Evolutionary conservation across 2,113 vertebrate genomes (phyloP), one percentile per base, ranked within the genome.

Genomic region (Aphyosemion australe): DNA sequence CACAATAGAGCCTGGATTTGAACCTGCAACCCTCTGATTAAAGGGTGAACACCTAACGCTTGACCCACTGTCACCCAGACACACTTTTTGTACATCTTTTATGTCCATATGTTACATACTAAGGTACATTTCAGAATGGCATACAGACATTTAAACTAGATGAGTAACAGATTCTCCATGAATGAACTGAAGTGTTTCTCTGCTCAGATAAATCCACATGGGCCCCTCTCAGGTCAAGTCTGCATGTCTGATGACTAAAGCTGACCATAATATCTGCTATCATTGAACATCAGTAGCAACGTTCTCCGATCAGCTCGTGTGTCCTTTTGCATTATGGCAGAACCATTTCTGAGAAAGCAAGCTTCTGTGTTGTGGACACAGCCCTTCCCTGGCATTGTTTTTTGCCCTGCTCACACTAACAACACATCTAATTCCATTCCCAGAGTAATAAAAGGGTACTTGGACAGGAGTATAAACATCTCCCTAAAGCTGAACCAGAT

Each of bases 371-470:
- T 26, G 19, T 34, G 67, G 65, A 78, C 79, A 61, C 57, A 63
- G 55, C 61, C 74, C 78, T 80, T 84, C 61, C 2, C 72, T 76
- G 79, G 87, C 79, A 88, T 83, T 81, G 79, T 74, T 91, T 85
- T 88, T 76, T 59, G 74, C 85, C 69, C 69, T 59, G 82, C 91
- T 91, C 76, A 61, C 87, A 89, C 93, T 92, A 94, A 92, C 90
- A 92, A 93, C 93, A 94, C 89, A 92, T 93, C 85, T 83, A 90
- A 92, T 88, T 88, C 87, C 82, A 85, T 43, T 90, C 84, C 79
- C 88, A 89, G 78, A 84, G 84, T 88, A 88, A 92, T 92, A 89
- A 92, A 87, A 87, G 61, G 73, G 16, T 85, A 85, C 86, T 85
- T 80, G 67, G 86, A 91, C 82, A 62, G 46, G 90, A 89, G 92